Base-by-base conservation (phyloP, 1,140 invertebrate genomes). In the Paracyclopina nana region DNA sequence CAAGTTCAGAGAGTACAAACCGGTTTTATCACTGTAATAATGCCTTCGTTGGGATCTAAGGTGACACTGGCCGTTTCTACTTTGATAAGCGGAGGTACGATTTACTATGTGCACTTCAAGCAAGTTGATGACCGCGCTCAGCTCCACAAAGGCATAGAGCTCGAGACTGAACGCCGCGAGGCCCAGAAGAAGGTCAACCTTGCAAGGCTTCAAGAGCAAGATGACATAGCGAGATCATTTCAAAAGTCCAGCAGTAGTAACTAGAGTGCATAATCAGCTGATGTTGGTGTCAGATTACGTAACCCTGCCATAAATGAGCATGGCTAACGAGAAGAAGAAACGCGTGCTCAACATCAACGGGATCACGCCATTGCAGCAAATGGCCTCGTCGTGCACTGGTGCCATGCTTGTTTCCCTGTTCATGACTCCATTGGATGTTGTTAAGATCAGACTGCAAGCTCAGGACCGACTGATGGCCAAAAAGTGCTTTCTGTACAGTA, bases 361-460 rank as follows among this genome's bases (percentile, higher is more conserved):
- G 16, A 12, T 41, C 4, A 82, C 72, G 54, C 80, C 83, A 0
- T 62, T 73, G 52, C 86, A 95, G 65, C 86, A 92, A 71, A 84
- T 90, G 66, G 67, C 81, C 54, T 79, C 86, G 26, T 82, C 87
- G 34, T 86, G 84, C 60, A 76, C 79, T 30, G 87, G 87, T 55
- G 87, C 86, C 12, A 62, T 92, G 12, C 68, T 90, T 56, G 92
- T 87, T 53, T 90, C 86, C 50, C 57, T 76, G 76, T 38, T 62
- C 95, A 91, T 98, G 59, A 98, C 94, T 4, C 94, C 94, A 0
- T 66, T 98, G 54, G 94, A 99, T 74, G 94, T 99, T 20, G 86
- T 98, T 0, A 98, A 98, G 72, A 94, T 95, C 55, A 73, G 94
- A 27, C 68, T 98, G 14, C 94, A 99, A 40, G 31, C 50, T 64